phyloP scores from a whole-genome alignment of 2,888 invertebrate genomes.

The Ophioninae sp. region DNA sequence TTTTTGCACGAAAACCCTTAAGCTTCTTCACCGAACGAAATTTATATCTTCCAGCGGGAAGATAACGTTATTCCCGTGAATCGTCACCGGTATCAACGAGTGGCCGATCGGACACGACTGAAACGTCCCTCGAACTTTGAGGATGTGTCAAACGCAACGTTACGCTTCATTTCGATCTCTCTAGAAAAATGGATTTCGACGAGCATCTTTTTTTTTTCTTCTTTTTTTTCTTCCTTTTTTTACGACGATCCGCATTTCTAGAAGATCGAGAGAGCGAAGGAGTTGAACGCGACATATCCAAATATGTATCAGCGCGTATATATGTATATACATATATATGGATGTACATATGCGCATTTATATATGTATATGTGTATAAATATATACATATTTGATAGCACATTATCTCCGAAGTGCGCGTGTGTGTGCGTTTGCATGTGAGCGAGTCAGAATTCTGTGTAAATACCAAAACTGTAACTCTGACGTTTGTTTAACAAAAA shows the following conservation, averaged over 20 bases:
- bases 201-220: neutral
- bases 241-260: neutral
- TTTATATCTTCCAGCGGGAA: neutral
- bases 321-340: slow-evolving; percentile 15
- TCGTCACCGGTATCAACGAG: neutral
- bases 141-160: neutral
- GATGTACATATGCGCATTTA: slow-evolving; percentile 24
- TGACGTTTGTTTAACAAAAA: slow-evolving; percentile 78
- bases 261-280: neutral
- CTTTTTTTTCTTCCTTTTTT: neutral
- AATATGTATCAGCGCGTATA: slow-evolving; percentile 27
- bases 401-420: slow-evolving; percentile 68
- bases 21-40: neutral
- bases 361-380: slow-evolving; percentile 46
- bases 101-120: slow-evolving; percentile 2
- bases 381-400: slow-evolving; percentile 49
- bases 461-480: slow-evolving; percentile 77
- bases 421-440: slow-evolving; percentile 72
- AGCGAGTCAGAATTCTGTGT: slow-evolving; percentile 76
- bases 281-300: slow-evolving; percentile 12
- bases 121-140: neutral
- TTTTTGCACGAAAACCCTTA: neutral
- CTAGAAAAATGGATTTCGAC: neutral
- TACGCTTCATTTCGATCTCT: slow-evolving; percentile 9
- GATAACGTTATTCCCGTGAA: neutral